These are phyloP conservation scores for Semotilus atromaculatus DNA, from an alignment of 2,797 vertebrate genomes.

Conservation along the genomic window DNA sequence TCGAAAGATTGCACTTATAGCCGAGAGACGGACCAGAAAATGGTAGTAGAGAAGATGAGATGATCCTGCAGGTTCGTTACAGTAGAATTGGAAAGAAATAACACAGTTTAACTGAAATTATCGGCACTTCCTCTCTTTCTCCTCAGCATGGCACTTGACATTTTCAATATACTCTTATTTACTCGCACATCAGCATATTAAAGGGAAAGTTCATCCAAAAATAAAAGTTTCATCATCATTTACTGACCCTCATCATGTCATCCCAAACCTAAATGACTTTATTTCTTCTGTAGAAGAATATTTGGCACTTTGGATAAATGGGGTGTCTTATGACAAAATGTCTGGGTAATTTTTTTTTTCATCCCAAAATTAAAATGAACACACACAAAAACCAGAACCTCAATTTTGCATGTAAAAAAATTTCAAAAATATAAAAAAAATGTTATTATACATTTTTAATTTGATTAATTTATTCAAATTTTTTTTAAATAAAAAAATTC, in stretches of 20 bases:
- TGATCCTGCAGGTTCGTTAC: background rate
- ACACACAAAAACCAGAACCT: too few relatives aligned
- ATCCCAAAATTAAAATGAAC: background rate
- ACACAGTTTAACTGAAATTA: background rate
- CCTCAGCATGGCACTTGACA: constrained; percentile 13
- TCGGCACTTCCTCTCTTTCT: constrained; percentile 1
- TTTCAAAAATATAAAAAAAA: background rate
- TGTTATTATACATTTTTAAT: background rate
- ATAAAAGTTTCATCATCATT: background rate
- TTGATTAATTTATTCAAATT: background rate
- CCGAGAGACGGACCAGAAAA: background rate
- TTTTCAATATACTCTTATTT: constrained; percentile 1
- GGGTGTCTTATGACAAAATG: background rate
- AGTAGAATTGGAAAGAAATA: background rate
- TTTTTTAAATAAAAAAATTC: background rate
- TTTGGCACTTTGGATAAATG: background rate
- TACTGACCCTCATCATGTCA: background rate
- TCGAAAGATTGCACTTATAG: background rate
- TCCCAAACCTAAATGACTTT: background rate
- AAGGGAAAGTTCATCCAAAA: background rate
- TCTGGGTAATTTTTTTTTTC: background rate
- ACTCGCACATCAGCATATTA: constrained; percentile 1
- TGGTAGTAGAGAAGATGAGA: background rate
- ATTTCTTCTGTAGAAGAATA: background rate
- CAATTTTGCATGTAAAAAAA: background rate